Base-by-base conservation (phyloP, 2,888 invertebrate species). In the Agriotes lineatus region DNA sequence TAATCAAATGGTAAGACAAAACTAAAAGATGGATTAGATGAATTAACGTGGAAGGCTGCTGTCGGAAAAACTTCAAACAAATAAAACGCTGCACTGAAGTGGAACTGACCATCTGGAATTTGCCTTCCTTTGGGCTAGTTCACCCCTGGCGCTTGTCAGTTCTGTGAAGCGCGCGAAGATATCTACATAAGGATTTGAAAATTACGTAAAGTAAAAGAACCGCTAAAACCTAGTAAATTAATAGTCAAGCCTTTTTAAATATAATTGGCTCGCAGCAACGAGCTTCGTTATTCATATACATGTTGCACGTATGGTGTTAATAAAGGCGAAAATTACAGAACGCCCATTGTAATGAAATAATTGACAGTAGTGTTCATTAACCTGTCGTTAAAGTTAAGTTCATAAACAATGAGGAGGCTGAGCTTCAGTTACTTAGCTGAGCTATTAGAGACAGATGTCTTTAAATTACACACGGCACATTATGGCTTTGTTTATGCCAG, bases 361-460 rank as follows among this genome's bases (percentile, higher is more conserved):
- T 72, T 73, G 72, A 72, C 68, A 72, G 73, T 70, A 71, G 69
- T 69, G 67, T 74, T 73, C 73, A 74, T 72, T 72, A 74, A 72
- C 71, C 64, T 74, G 74, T 74, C 72, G 72, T 71, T 74, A 72
- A 71, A 74, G 54, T 71, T 70, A 65, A 65, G 72, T 72, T 64
- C 70, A 66, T 73, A 66, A 69, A 72, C 73, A 70, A 73, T 72
- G 68, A 54, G 68, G 45, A 44, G 63, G 63, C 39, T 50, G 65
- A 22, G 35, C 33, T 52, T 45, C 33, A 33, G 52, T 52, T 52
- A 42, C 39, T 57, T 57, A 35, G 35, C 18, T 48, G 33, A 50
- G 18, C 37, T 20, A 37, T 48, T 45, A 60, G 48, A 44, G 48
- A 45, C 44, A 42, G 25, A 45, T 45, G 62, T 62, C 52, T 30